phyloP scores from a whole-genome alignment of 2,888 invertebrate species.

The Ectobius pallidus region DNA sequence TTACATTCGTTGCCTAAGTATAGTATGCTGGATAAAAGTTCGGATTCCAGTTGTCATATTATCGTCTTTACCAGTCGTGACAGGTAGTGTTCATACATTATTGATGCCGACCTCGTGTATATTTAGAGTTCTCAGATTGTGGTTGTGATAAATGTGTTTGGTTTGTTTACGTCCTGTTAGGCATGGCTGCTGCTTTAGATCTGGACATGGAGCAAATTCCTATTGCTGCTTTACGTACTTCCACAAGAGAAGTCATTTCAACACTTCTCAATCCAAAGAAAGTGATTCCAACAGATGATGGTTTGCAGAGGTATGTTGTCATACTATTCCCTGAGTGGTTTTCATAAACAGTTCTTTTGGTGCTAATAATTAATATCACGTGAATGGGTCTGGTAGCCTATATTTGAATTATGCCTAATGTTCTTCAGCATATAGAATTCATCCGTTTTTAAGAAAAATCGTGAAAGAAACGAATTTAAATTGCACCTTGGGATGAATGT shows the following conservation, averaged over 20 bases:
- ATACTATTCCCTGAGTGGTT: too few relatives aligned
- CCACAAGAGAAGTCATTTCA: constrained; percentile 62
- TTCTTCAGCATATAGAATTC: background rate
- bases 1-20: too few relatives aligned
- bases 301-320: constrained; percentile 55
- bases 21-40: too few relatives aligned
- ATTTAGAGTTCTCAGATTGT: too few relatives aligned
- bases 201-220: constrained; percentile 35
- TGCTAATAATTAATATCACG: background rate
- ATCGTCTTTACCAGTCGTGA: too few relatives aligned
- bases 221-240: constrained; percentile 47
- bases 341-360: background rate
- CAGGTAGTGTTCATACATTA: too few relatives aligned
- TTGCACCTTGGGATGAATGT: too few relatives aligned
- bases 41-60: too few relatives aligned
- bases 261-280: constrained; percentile 69
- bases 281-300: constrained; percentile 67
- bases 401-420: background rate
- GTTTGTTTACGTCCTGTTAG: background rate
- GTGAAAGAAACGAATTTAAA: too few relatives aligned
- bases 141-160: too few relatives aligned
- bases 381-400: background rate
- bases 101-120: too few relatives aligned
- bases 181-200: constrained; percentile 26
- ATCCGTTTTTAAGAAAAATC: background rate